Base-by-base conservation (phyloP, 2,113 vertebrate species). In the Excalfactoria chinensis region DNA sequence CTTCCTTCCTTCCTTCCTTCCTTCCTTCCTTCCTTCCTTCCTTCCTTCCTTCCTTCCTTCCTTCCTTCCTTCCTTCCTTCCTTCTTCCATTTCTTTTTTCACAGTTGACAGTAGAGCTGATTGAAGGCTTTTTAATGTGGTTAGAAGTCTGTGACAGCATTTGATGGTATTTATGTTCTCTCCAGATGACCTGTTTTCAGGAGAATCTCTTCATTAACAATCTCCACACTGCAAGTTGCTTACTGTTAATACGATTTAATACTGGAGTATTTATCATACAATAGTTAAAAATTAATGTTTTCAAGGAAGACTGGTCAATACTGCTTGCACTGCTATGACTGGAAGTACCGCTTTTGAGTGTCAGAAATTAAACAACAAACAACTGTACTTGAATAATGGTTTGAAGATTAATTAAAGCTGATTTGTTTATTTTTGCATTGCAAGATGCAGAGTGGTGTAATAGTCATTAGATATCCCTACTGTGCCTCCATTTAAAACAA, bases 361-460 rank as follows among this genome's bases (percentile, higher is more conserved):
- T 48, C 74, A 84, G 30, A 51, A 82, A 85, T 94, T 26, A 58
- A 1, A 58, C 7, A 67, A 22, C 3, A 5, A 94, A 74, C 86
- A 62, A 32, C 21, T 67, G 32, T 78, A 44, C 13, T 56, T 72
- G 49, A 75, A 59, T 72, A 75, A 75, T 21, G 25, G 34, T 22
- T 34, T 55, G 77, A 86, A 74, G 35, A 60, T 56, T 85, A 79
- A 89, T 89, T 49, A 82, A 87, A 75, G 40, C 18, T 13, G 2
- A 84, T 83, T 71, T 94, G 40, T 64, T 93, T 87, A 51, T 71
- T 89, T 89, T 79, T 69, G 22, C 60, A 64, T 56, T 82, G 89
- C 20, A 43, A 40, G 66, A 79, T 9, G 18, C 40, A 88, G 49
- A 68, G 15, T 40, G 89, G 56, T 26, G 17, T 16, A 85, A 64